A percentile compares a stretch with the other conserved stretches of the same genome.
These are phyloP conservation scores for Scolopax bukidnonensis DNA, from an alignment of 2,797 vertebrate species.

Conservation along the genomic window DNA sequence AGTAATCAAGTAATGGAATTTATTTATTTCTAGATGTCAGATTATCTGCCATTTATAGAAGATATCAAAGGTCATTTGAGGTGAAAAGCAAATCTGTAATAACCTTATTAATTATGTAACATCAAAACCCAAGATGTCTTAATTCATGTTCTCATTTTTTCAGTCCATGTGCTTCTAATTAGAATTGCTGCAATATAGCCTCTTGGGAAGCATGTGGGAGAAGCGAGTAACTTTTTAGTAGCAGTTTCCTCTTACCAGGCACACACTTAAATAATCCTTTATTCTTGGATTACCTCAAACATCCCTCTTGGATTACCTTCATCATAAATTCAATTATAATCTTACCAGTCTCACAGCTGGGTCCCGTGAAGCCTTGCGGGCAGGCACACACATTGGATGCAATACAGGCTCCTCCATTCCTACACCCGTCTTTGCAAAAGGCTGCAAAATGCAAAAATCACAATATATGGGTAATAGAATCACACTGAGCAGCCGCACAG, in stretches of 20 bases:
- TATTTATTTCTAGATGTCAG: constrained; percentile 17
- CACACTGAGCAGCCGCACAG: background rate
- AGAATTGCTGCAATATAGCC: constrained; percentile 15
- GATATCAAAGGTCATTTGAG: background rate
- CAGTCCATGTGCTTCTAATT: constrained; percentile 6
- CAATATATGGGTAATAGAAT: background rate
- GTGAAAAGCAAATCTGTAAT: constrained; percentile 39
- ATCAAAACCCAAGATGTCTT: constrained; percentile 22
- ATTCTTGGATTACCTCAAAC: constrained; percentile 40
- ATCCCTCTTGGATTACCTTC: constrained; percentile 20
- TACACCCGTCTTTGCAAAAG: constrained; percentile 93
- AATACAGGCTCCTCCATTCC: constrained; percentile 93
- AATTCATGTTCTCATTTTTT: constrained; percentile 34
- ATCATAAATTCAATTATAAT: constrained; percentile 10
- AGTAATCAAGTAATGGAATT: background rate
- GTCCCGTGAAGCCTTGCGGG: constrained; percentile 93
- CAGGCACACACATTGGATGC: constrained; percentile 93
- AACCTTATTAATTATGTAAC: constrained; percentile 39
- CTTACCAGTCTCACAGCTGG: constrained; percentile 94
- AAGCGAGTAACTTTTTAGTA: background rate
- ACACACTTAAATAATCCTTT: constrained; percentile 36
- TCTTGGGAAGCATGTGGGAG: background rate
- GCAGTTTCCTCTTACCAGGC: constrained; percentile 3
- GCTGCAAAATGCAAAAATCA: constrained; percentile 80
- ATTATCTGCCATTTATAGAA: background rate